Evolutionary conservation across 2,797 vertebrate genomes (phyloP).

Genomic region (Acanthopagrus latus): DNA sequence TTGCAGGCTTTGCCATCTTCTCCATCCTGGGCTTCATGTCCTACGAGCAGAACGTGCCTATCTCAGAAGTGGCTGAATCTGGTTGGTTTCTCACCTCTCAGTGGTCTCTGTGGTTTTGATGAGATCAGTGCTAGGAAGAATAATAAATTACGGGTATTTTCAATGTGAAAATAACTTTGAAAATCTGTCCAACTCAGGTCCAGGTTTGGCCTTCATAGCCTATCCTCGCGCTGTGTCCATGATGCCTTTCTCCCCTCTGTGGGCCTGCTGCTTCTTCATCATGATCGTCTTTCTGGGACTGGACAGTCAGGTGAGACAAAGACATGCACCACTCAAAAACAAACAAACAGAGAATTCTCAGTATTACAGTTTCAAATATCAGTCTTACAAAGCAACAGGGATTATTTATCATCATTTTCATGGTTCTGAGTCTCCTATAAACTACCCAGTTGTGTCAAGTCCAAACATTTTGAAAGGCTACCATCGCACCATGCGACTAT

Average conservation of each 20-base stretch:
- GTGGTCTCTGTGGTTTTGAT: not conserved
- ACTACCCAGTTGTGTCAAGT: too few species aligned
- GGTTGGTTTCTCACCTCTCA: conserved; percentile 78
- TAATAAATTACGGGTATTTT: not conserved
- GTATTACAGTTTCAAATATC: not conserved
- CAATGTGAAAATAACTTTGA: not conserved
- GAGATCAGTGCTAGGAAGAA: not conserved
- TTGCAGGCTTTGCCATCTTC: conserved; percentile 99
- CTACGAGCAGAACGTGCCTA: conserved; percentile 93
- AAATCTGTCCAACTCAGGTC: conserved; percentile 83
- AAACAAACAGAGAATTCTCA: not conserved
- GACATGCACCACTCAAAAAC: not conserved
- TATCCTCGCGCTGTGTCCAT: conserved; percentile 97
- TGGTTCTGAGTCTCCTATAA: too few species aligned
- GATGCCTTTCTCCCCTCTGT: conserved; percentile 96
- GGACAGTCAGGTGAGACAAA: conserved; percentile 92
- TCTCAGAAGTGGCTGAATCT: conserved; percentile 95
- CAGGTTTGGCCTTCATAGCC: conserved; percentile 97
- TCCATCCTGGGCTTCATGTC: conserved; percentile 99
- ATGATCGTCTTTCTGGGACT: conserved; percentile 96
- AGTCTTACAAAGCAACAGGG: not conserved
- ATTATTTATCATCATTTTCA: not conserved
- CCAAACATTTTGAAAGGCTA: too few species aligned
- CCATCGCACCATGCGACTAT: too few species aligned
- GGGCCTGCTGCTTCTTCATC: conserved; percentile 97